These are phyloP conservation scores for Pionites leucogaster DNA, from an alignment of 2,113 vertebrate genomes.

Conservation along the genomic window DNA sequence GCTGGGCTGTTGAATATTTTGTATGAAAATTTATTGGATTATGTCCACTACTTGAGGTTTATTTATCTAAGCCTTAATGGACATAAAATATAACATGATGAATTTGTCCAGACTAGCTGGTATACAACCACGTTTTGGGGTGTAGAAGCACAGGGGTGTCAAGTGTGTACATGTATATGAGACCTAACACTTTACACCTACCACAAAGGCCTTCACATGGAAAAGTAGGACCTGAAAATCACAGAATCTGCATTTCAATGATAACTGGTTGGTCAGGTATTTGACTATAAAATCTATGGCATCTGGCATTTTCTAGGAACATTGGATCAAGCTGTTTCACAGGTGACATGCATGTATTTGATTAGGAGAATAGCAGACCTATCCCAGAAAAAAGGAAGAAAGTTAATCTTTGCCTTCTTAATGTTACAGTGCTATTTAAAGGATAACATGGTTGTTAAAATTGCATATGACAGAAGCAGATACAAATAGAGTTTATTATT, in stretches of 20 bases:
- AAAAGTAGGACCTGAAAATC: not conserved
- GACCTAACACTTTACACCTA: not conserved
- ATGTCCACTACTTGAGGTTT: not conserved
- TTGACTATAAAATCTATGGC: not conserved
- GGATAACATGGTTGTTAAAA: not conserved
- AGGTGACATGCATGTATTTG: not conserved
- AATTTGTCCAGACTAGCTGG: not conserved
- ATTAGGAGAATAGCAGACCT: not conserved
- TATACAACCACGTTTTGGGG: not conserved
- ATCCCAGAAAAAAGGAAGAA: not conserved
- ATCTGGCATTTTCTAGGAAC: not conserved
- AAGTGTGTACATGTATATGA: not conserved
- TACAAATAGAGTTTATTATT: not conserved
- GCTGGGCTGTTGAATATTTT: not conserved
- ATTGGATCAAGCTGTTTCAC: not conserved
- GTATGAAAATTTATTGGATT: not conserved
- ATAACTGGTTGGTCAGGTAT: not conserved
- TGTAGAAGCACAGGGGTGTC: not conserved
- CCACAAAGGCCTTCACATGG: not conserved
- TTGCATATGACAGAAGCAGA: not conserved
- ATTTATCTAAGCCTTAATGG: not conserved
- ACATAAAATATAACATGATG: not conserved
- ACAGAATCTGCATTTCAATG: not conserved
- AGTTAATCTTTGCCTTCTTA: not conserved
- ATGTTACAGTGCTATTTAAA: not conserved